These are phyloP conservation scores for Agrotis clavis DNA, from an alignment of 2,888 invertebrate species.

Conservation along the genomic window DNA sequence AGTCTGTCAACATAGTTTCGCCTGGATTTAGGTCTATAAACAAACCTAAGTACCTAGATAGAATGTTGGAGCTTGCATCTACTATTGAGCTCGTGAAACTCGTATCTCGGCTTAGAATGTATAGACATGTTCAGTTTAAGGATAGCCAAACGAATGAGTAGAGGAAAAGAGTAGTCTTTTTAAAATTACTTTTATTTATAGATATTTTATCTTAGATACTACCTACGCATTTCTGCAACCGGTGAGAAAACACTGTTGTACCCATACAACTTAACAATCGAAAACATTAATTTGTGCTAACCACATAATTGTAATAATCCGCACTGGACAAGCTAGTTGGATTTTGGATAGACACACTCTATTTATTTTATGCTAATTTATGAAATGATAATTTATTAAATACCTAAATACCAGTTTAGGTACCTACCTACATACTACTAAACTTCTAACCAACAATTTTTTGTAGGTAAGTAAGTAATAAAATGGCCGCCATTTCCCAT, in stretches of 20 bases:
- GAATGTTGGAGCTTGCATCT: conserved; percentile 30
- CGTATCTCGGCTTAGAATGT: not conserved
- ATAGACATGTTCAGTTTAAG: too few relatives aligned
- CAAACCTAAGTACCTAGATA: conserved; percentile 44
- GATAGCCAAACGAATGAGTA: not conserved
- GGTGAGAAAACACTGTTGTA: too few relatives aligned
- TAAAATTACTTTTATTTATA: not conserved
- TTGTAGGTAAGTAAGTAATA: conserved; percentile 33
- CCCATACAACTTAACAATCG: too few relatives aligned
- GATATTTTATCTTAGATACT: too few relatives aligned
- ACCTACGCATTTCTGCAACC: too few relatives aligned
- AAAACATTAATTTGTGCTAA: too few relatives aligned
- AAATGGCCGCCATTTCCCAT: conserved; percentile 18
- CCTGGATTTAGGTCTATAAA: conserved; percentile 54
- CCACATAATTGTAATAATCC: too few relatives aligned
- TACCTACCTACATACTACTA: not conserved
- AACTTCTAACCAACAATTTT: not conserved
- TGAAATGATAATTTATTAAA: too few relatives aligned
- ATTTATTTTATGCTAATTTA: too few relatives aligned
- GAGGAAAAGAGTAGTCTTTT: not conserved
- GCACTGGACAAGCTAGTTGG: too few relatives aligned
- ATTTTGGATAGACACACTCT: too few relatives aligned
- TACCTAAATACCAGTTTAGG: conserved; percentile 1
- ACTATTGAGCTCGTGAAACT: conserved; percentile 19
- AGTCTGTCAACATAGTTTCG: conserved; percentile 42